phyloP scores from a whole-genome alignment of 2,888 invertebrate species.

The Cyrtodaria siliqua region DNA sequence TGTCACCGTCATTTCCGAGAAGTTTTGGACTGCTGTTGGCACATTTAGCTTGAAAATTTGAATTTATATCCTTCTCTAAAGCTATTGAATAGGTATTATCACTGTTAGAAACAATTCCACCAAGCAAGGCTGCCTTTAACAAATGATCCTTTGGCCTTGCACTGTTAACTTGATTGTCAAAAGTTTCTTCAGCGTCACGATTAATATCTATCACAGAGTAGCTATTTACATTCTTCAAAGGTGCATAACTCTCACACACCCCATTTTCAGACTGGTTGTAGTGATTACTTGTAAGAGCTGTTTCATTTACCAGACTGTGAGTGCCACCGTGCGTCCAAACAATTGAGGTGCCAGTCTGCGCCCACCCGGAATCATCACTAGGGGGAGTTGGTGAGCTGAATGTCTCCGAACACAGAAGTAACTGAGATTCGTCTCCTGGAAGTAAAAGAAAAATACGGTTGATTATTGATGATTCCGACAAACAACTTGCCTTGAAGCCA shows the following conservation, averaged over 20 bases:
- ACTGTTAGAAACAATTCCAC: constrained; percentile 10
- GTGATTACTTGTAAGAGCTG: background rate
- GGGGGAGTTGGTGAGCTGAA: constrained; percentile 64
- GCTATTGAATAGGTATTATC: constrained; percentile 19
- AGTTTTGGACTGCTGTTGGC: constrained; percentile 36
- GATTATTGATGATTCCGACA: no score
- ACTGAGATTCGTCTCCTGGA: constrained; percentile 66
- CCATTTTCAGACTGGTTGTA: no score
- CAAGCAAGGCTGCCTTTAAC: constrained; percentile 51
- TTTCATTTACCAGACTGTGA: background rate
- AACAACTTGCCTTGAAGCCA: no score
- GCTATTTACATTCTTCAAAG: background rate
- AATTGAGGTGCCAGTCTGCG: constrained; percentile 27
- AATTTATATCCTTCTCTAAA: constrained; percentile 52
- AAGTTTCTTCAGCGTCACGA: no score
- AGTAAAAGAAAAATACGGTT: constrained; percentile 25
- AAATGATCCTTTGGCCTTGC: constrained; percentile 27
- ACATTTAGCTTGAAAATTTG: constrained; percentile 63
- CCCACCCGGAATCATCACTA: constrained; percentile 54
- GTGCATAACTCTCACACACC: background rate
- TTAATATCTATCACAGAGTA: no score
- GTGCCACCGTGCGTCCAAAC: constrained; percentile 47
- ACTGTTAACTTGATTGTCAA: no score
- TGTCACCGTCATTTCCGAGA: constrained; percentile 65
- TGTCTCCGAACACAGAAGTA: constrained; percentile 64